Conservation (phyloP, 2,113 vertebrate species). For the Formicarius rufipectus region DNA sequence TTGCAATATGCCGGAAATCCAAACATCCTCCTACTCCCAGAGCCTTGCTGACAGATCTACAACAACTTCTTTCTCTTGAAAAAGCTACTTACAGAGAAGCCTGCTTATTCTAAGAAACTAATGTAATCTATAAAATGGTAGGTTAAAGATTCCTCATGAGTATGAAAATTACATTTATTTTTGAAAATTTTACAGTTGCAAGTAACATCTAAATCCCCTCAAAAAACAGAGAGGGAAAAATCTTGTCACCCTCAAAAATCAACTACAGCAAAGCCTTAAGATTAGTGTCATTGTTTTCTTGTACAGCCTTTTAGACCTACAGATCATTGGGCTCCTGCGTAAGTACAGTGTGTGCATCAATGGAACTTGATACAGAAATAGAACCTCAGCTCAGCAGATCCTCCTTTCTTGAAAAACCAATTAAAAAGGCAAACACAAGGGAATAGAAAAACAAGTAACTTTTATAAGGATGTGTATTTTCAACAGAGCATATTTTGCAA, state of each 20-base stretch:
- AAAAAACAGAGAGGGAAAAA: not conserved
- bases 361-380: constrained; percentile 17
- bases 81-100: constrained; percentile 55
- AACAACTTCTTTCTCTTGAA: constrained; percentile 66
- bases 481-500: constrained; percentile 18
- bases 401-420: constrained; percentile 29
- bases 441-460: constrained; percentile 48
- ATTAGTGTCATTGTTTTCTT: not conserved
- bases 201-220: not conserved
- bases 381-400: constrained; percentile 29
- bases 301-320: not conserved
- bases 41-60: constrained; percentile 71
- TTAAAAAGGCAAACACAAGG: constrained; percentile 33
- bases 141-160: not conserved
- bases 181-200: not conserved
- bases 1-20: constrained; percentile 73
- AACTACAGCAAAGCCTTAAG: not conserved
- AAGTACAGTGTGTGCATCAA: not conserved
- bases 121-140: not conserved
- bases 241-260: not conserved
- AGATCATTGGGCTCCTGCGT: not conserved
- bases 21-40: constrained; percentile 71
- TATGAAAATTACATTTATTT: not conserved
- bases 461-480: constrained; percentile 20
- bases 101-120: constrained; percentile 31